These are phyloP conservation scores for Paelopatides confundens DNA, from an alignment of 53 echinoderm and acorn worm genomes.

Conservation along the genomic window DNA sequence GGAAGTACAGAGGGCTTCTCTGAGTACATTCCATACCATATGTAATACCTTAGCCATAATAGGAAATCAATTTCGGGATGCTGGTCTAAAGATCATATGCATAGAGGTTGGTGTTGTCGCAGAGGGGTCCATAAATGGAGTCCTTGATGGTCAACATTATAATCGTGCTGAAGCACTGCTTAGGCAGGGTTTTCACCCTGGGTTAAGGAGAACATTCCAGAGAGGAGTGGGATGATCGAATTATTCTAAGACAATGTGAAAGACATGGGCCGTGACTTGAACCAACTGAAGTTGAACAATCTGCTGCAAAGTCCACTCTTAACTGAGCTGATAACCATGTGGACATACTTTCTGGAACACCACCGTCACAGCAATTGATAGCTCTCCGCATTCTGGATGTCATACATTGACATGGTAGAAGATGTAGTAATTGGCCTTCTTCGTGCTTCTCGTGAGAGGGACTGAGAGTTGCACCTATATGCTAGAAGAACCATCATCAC, in stretches of 20 bases:
- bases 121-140: constrained; percentile 53
- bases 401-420: constrained; percentile 60
- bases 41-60: constrained; percentile 58
- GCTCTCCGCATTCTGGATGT: no score
- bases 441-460: constrained; percentile 49
- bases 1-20: constrained; percentile 63
- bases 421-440: constrained; percentile 57
- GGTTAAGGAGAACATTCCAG: no score
- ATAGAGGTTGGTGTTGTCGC: constrained; percentile 60
- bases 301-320: no score
- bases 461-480: constrained; percentile 55
- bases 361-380: no score
- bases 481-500: constrained; percentile 39
- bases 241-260: no score
- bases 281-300: no score
- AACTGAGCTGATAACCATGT: no score
- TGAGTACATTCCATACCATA: no score
- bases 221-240: no score
- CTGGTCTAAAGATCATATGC: constrained; percentile 41
- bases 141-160: constrained; percentile 42
- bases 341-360: no score
- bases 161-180: constrained; percentile 55
- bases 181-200: constrained; percentile 49
- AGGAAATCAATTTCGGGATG: constrained; percentile 62
- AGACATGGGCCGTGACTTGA: no score